A percentile compares a stretch with the other conserved stretches of the same genome.
These are phyloP conservation scores for Exocentrus adspersus DNA, from an alignment of 2,888 invertebrate genomes.

Conservation along the genomic window DNA sequence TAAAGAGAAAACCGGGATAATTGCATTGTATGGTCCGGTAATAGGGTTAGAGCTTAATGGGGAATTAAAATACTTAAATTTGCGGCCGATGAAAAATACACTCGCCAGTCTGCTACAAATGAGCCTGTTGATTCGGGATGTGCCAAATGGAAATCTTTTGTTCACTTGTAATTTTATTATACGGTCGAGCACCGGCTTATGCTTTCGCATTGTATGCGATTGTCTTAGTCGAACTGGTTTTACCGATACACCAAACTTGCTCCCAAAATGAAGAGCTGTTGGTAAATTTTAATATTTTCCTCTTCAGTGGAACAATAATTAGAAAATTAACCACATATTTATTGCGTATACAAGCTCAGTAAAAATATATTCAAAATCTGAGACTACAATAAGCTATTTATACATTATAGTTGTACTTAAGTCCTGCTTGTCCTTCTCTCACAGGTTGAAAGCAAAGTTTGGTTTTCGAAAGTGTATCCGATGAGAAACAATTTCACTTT, in stretches of 20 bases:
- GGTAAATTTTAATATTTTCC: too few species aligned
- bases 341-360: too few species aligned
- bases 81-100: slow-evolving; percentile 23
- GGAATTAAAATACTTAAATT: slow-evolving; percentile 27
- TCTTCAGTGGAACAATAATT: too few species aligned
- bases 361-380: too few species aligned
- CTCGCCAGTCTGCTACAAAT: slow-evolving; percentile 10
- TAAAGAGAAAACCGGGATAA: slow-evolving; percentile 30
- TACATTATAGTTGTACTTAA: too few species aligned
- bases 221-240: neutral
- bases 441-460: too few species aligned
- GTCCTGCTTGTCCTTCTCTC: too few species aligned
- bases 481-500: neutral
- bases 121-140: slow-evolving; percentile 25
- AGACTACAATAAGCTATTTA: too few species aligned
- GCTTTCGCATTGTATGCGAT: neutral
- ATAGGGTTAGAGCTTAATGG: slow-evolving; percentile 27
- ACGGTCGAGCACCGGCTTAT: neutral
- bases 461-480: neutral
- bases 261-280: too few species aligned
- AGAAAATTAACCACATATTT: too few species aligned
- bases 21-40: slow-evolving; percentile 26
- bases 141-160: slow-evolving; percentile 7
- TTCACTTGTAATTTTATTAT: neutral
- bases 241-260: too few species aligned